Evolutionary conservation across 2,797 vertebrate species (phyloP).

Genomic region (Pangasius mekongensis): DNA sequence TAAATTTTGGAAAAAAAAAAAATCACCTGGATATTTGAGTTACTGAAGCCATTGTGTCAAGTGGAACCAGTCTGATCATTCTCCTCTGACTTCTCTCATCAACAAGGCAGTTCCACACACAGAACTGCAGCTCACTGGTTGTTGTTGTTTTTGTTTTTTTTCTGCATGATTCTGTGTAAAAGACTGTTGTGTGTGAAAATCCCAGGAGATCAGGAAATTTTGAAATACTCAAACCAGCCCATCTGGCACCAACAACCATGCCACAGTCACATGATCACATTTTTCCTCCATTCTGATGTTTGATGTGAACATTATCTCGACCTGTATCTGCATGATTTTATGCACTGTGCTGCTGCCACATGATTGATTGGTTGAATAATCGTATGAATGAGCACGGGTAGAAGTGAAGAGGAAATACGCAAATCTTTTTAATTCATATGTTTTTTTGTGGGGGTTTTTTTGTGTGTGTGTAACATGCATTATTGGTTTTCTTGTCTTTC

Average conservation of each 20-base stretch:
- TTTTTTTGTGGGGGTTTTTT: background rate
- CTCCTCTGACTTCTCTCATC: background rate
- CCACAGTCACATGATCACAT: background rate
- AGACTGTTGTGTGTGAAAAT: background rate
- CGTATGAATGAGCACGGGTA: no score
- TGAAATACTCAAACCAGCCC: background rate
- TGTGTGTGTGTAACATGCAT: background rate
- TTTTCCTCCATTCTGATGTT: background rate
- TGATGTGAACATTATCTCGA: background rate
- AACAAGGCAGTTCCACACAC: background rate
- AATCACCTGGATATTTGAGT: background rate
- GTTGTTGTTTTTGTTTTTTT: background rate
- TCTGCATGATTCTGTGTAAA: background rate
- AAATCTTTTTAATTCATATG: no score
- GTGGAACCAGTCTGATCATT: background rate
- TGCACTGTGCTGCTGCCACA: background rate
- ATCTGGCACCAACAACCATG: background rate
- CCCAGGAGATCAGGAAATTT: background rate
- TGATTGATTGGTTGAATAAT: background rate
- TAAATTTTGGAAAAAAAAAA: background rate
- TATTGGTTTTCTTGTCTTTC: conserved; percentile 22
- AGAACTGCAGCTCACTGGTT: background rate
- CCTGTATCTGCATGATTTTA: background rate
- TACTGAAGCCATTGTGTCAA: background rate
- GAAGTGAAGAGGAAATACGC: background rate